A percentile compares a stretch with the other conserved stretches of the same genome.
phyloP scores from a whole-genome alignment of 2,113 vertebrate genomes.

The Hydropotes inermis region DNA sequence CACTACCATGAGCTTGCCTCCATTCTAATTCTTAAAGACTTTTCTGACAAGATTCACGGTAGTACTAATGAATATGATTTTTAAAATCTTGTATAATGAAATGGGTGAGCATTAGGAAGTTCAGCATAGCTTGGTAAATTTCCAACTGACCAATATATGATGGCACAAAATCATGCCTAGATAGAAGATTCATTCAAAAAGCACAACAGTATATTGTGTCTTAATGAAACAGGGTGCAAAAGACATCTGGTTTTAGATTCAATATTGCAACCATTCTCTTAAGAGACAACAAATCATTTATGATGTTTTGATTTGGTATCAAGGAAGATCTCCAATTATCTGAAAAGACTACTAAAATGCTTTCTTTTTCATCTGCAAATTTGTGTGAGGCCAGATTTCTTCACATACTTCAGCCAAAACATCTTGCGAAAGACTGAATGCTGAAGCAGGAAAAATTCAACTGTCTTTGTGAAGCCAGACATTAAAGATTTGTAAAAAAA shows the following conservation, averaged over 20 bases:
- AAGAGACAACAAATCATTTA: not conserved
- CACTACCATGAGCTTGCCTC: not conserved
- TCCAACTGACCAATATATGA: not conserved
- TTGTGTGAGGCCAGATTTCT: not conserved
- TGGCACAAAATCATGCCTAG: not conserved
- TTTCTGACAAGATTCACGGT: not conserved
- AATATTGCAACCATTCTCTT: not conserved
- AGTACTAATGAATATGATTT: not conserved
- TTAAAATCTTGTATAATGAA: not conserved
- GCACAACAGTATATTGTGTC: not conserved
- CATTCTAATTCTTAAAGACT: not conserved
- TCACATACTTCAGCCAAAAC: not conserved
- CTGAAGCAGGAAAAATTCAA: not conserved
- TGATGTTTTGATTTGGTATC: not conserved
- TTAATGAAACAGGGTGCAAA: conserved; percentile 28
- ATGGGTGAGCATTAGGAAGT: not conserved
- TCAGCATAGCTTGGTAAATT: not conserved
- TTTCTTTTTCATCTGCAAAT: conserved; percentile 27
- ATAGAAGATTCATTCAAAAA: not conserved
- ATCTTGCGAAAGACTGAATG: not conserved
- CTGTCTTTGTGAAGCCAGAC: not conserved
- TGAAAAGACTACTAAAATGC: not conserved
- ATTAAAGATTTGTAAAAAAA: not conserved
- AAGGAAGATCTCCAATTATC: not conserved
- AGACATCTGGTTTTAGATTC: not conserved